A percentile compares a stretch with the other conserved stretches of the same genome.
Conservation (phyloP, 2,797 vertebrate genomes). For the Antennarius maculatus region DNA sequence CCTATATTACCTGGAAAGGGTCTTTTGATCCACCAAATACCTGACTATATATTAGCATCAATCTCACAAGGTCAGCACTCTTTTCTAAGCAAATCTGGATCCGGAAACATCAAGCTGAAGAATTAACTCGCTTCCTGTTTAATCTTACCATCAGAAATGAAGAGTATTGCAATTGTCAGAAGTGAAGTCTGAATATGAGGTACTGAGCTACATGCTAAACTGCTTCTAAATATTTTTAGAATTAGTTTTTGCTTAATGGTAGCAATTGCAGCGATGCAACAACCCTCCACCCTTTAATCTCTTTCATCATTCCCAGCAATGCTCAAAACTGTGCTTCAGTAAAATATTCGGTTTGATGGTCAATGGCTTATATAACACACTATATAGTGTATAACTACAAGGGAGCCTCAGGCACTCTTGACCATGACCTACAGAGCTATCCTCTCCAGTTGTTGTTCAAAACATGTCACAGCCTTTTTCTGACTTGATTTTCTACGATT, state of each 20-base stretch:
- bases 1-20: background rate
- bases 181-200: background rate
- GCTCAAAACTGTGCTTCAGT: background rate
- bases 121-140: background rate
- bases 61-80: background rate
- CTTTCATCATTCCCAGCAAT: background rate
- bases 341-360: background rate
- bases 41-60: background rate
- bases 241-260: background rate
- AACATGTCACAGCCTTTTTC: conserved; percentile 1
- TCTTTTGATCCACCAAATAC: conserved; percentile 3
- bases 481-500: background rate
- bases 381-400: background rate
- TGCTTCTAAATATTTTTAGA: background rate
- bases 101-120: background rate
- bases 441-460: background rate
- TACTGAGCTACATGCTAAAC: background rate
- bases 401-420: conserved; percentile 1
- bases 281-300: conserved; percentile 1
- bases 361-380: background rate
- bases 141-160: background rate
- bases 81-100: background rate
- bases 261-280: conserved; percentile 7
- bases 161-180: background rate
- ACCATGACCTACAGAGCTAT: background rate